Evolutionary conservation across 53 echinoderm and acorn worm species (phyloP).

Genomic region (Zoroaster sp.): DNA sequence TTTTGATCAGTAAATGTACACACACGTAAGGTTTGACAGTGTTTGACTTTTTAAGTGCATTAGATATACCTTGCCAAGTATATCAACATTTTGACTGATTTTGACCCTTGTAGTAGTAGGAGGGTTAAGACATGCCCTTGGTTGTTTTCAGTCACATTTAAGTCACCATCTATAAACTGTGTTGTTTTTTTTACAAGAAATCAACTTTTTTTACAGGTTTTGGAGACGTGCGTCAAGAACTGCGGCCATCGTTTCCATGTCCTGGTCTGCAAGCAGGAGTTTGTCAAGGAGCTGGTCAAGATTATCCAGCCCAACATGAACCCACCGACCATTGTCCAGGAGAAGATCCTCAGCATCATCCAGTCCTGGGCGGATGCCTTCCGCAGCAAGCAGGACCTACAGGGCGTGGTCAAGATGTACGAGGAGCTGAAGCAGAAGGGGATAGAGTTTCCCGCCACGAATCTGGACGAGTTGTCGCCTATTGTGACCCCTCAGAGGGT

Average conservation of each 20-base stretch:
- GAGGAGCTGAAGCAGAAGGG: slow-evolving; percentile 92
- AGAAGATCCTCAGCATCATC: slow-evolving; percentile 94
- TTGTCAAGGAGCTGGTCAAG: slow-evolving; percentile 92
- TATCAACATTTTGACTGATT: too few relatives aligned
- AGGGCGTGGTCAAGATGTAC: slow-evolving; percentile 96
- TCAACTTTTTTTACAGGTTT: too few relatives aligned
- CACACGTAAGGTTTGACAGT: too few relatives aligned
- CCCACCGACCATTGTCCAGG: slow-evolving; percentile 95
- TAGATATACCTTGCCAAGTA: too few relatives aligned
- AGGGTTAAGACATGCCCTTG: too few relatives aligned
- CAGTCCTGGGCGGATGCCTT: slow-evolving; percentile 99
- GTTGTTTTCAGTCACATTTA: too few relatives aligned
- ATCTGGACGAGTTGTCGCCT: slow-evolving; percentile 88
- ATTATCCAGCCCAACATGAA: slow-evolving; percentile 95
- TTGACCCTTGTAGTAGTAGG: too few relatives aligned
- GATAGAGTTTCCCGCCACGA: slow-evolving; percentile 93
- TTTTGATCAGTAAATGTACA: too few relatives aligned
- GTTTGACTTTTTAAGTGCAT: too few relatives aligned
- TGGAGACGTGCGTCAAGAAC: slow-evolving; percentile 99
- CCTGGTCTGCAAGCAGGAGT: slow-evolving; percentile 89
- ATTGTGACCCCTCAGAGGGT: slow-evolving; percentile 87
- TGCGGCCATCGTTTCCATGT: slow-evolving; percentile 96
- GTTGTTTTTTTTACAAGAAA: too few relatives aligned
- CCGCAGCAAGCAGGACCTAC: slow-evolving; percentile 75
- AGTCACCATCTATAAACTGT: too few relatives aligned